A percentile compares a stretch with the other conserved stretches of the same genome.
These are phyloP conservation scores for Macroteleia sp. DNA, from an alignment of 2,888 invertebrate species.

Conservation along the genomic window DNA sequence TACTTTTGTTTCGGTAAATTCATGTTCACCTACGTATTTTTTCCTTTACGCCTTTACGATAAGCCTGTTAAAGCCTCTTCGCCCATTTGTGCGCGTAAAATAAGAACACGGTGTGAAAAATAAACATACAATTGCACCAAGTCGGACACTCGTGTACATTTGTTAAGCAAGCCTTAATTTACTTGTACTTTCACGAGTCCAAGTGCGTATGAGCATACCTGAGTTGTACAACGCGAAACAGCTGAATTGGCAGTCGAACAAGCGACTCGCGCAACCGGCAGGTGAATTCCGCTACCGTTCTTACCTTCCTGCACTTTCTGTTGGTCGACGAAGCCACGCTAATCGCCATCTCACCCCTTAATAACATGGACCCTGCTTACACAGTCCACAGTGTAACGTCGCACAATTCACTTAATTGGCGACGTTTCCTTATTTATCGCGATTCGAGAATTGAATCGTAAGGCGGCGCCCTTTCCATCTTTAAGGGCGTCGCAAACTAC, in stretches of 20 bases:
- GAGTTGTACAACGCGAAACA: conserved; percentile 38
- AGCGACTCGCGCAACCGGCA: conserved; percentile 67
- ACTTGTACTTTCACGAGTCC: conserved; percentile 51
- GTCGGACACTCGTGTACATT: conserved; percentile 37
- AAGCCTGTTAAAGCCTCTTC: conserved; percentile 23
- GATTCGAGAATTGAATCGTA: conserved; percentile 51
- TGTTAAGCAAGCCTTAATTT: conserved; percentile 57
- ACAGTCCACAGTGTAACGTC: conserved; percentile 55
- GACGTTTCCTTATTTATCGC: conserved; percentile 76
- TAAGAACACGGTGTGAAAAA: conserved; percentile 33
- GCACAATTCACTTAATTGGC: conserved; percentile 79
- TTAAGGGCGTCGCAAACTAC: conserved; percentile 18
- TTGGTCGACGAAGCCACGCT: conserved; percentile 69
- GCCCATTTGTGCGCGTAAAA: conserved; percentile 21
- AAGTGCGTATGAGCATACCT: conserved; percentile 54
- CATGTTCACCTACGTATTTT: conserved; percentile 22
- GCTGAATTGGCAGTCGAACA: conserved; percentile 38
- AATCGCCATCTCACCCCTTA: conserved; percentile 78
- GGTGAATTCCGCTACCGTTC: conserved; percentile 77
- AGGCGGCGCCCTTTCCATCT: conserved; percentile 60
- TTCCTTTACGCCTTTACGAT: conserved; percentile 24
- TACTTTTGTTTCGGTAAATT: conserved; percentile 45
- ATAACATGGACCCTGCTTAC: conserved; percentile 47
- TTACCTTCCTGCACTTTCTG: conserved; percentile 45
- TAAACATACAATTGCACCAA: conserved; percentile 37